Evolutionary conservation across 2,113 vertebrate genomes (phyloP), one percentile per base, ranked within the genome.

Genomic region (Dipodomys spectabilis): DNA sequence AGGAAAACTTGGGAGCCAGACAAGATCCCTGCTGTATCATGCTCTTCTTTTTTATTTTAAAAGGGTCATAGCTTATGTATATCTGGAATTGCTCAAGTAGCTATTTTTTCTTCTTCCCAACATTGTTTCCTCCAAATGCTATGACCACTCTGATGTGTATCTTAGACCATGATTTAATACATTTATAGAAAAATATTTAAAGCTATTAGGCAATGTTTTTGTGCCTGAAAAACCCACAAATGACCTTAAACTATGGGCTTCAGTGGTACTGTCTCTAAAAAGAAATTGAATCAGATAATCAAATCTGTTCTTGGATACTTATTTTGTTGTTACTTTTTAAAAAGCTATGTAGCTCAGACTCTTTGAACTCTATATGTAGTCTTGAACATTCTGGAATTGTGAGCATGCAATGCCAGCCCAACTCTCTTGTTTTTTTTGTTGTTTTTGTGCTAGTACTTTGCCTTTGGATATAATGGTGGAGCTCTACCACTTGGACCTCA

Each of bases 181-280:
- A 45, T 82, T 88, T 86, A 39, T 89, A 67, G 49, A 60, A 78
- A 35, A 77, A 57, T 79, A 75, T 82, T 71, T 74, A 82, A 92
- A 82, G 82, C 71, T 92, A 68, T 25, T 53, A 69, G 65, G 12
- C 16, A 91, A 62, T 53, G n/a, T 6, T 44, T 95, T 92, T 92
- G n/a, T 88, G 49, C 74, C 68, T 92, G 74, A 78, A 71, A 80
- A 92, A 35, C 32, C 69, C 32, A 49, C 30, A 86, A 30, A 71
- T 86, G 39, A 65, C 67, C 91, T 95, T 92, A 68, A 32, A 77
- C 44, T 62, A 19, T 77, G 23, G n/a, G 28, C n/a, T 60, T 92
- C 16, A 92, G 2, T 83, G 27, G 28, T 53, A 49, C 32, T 87
- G 1, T 80, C 68, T 93, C 82, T 57, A 65, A 79, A 93, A 92